Evolutionary conservation across 2,888 invertebrate genomes (phyloP).

Genomic region (Cancer borealis): DNA sequence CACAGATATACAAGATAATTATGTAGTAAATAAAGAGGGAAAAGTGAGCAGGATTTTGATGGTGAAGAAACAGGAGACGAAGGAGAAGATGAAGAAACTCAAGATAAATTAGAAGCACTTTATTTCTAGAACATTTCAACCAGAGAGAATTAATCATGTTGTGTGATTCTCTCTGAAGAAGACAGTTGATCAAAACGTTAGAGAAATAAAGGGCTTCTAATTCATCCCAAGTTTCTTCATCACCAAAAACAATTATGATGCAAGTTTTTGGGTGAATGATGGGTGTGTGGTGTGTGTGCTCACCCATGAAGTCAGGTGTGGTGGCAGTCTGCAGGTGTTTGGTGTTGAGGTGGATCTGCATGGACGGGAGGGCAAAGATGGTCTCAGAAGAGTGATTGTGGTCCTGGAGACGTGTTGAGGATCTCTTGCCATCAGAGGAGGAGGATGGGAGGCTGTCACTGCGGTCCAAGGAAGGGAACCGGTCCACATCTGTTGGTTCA

Average conservation of each 20-base stretch:
- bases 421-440: constrained; percentile 77
- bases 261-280: neutral
- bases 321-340: constrained; percentile 90
- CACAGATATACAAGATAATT: too few relatives aligned
- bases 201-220: too few relatives aligned
- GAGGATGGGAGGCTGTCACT: constrained; percentile 80
- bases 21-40: too few relatives aligned
- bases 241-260: neutral
- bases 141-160: too few relatives aligned
- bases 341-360: constrained; percentile 95
- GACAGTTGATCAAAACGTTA: too few relatives aligned
- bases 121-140: too few relatives aligned
- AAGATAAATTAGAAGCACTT: too few relatives aligned
- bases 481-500: constrained; percentile 84
- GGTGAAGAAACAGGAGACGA: too few relatives aligned
- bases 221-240: neutral
- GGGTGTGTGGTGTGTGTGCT: neutral
- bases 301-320: constrained; percentile 86
- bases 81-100: too few relatives aligned
- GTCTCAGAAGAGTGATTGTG: constrained; percentile 93
- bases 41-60: too few relatives aligned
- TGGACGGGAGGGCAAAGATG: constrained; percentile 96
- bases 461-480: constrained; percentile 90
- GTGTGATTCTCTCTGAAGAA: too few relatives aligned
- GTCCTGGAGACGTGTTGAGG: constrained; percentile 85